Evolutionary conservation across 92 coral and sea anemone genomes (phyloP).

Genomic region (Bergia sp.): DNA sequence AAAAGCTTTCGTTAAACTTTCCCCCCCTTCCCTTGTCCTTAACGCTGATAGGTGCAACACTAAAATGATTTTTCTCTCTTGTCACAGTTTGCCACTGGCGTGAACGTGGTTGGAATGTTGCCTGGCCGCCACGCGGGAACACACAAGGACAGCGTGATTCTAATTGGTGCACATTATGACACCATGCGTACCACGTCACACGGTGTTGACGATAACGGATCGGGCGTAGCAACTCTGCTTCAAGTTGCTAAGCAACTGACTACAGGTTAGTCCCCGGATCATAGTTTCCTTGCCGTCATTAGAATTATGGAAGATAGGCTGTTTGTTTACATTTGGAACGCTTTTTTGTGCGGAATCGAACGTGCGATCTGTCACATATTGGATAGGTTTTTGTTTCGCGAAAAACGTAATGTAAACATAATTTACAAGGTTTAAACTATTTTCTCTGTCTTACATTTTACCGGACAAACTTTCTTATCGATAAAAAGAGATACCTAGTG

Average conservation of each 20-base stretch:
- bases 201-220: slow-evolving; percentile 88
- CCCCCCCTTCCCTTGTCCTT: neutral
- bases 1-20: no score
- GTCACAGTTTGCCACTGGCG: slow-evolving; percentile 57
- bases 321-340: no score
- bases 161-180: slow-evolving; percentile 93
- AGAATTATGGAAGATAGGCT: no score
- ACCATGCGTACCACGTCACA: slow-evolving; percentile 69
- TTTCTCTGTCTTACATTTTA: no score
- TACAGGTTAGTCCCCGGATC: slow-evolving; percentile 51
- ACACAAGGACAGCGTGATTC: slow-evolving; percentile 67
- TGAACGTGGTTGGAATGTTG: slow-evolving; percentile 70
- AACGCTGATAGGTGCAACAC: neutral
- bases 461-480: no score
- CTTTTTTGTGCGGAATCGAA: no score
- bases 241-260: slow-evolving; percentile 71
- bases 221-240: slow-evolving; percentile 85
- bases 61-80: neutral
- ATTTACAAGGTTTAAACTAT: no score
- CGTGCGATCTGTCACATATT: no score
- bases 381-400: no score
- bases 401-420: no score
- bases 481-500: no score
- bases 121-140: slow-evolving; percentile 67
- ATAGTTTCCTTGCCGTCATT: neutral